Conservation (phyloP, 2,888 invertebrate genomes). For the Cordilura impudica region DNA sequence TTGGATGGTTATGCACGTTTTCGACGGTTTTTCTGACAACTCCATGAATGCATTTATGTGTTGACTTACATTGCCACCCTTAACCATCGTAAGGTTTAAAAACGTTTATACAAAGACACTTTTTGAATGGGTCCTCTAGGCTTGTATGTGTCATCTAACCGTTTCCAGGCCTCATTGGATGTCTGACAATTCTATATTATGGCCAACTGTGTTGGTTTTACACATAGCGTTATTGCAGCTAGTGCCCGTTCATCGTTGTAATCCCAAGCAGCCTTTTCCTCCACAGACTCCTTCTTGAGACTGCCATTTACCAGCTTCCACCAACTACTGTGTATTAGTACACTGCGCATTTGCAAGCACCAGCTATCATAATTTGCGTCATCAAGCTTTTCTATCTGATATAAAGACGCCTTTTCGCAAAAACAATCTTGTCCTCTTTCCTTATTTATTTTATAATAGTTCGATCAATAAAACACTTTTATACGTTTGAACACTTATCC, state of each 20-base stretch:
- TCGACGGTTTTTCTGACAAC: conserved; percentile 32
- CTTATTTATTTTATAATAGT: no score
- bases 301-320: background rate
- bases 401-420: background rate
- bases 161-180: conserved; percentile 33
- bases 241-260: conserved; percentile 30
- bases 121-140: conserved; percentile 49
- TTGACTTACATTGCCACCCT: conserved; percentile 4
- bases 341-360: conserved; percentile 13
- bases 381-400: conserved; percentile 14
- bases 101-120: conserved; percentile 56
- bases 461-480: no score
- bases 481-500: no score
- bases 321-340: conserved; percentile 1
- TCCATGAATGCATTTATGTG: conserved; percentile 30
- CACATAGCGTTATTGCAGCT: conserved; percentile 10
- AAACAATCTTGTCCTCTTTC: no score
- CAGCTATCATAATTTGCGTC: conserved; percentile 7
- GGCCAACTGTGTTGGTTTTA: conserved; percentile 39
- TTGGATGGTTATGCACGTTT: conserved; percentile 25
- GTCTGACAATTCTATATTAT: conserved; percentile 21
- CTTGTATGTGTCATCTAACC: conserved; percentile 4
- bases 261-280: no score
- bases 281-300: no score
- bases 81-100: conserved; percentile 24